Percentiles rank a stretch among this genome's conserved stretches.
Evolutionary conservation across 1,140 invertebrate species (phyloP).

Genomic region (Leptopilina boulardi): DNA sequence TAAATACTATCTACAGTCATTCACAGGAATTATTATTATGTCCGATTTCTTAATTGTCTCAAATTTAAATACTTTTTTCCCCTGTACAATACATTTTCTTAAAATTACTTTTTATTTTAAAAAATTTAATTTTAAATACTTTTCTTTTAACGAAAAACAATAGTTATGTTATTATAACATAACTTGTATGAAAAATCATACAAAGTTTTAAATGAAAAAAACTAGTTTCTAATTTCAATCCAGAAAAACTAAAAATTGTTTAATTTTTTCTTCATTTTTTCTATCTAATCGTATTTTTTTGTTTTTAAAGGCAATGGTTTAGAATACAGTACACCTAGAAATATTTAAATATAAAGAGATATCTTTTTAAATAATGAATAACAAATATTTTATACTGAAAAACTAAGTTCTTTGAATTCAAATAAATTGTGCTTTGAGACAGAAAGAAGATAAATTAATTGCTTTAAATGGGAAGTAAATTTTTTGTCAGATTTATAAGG

Average conservation of each 20-base stretch:
- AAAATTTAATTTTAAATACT: not conserved
- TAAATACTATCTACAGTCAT: constrained; percentile 17
- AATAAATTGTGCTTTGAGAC: not conserved
- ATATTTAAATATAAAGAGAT: not conserved
- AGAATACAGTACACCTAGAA: not conserved
- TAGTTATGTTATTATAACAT: not conserved
- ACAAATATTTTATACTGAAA: not conserved
- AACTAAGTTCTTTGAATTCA: not conserved
- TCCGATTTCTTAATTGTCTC: not conserved
- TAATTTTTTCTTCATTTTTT: not conserved
- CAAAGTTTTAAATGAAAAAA: not conserved
- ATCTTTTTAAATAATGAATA: not conserved
- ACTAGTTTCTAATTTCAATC: constrained; percentile 2
- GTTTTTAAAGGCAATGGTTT: not conserved
- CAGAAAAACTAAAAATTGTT: not conserved
- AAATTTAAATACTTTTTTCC: not conserved
- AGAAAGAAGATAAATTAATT: not conserved
- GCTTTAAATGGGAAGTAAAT: not conserved
- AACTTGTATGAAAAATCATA: not conserved
- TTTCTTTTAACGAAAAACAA: not conserved
- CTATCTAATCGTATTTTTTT: not conserved
- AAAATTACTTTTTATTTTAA: not conserved
- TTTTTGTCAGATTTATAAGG: constrained; percentile 80
- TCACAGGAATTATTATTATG: not conserved
- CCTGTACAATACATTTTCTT: not conserved